Evolutionary conservation across 2,797 vertebrate genomes (phyloP).

Genomic region (Premnoplex brunnescens): DNA sequence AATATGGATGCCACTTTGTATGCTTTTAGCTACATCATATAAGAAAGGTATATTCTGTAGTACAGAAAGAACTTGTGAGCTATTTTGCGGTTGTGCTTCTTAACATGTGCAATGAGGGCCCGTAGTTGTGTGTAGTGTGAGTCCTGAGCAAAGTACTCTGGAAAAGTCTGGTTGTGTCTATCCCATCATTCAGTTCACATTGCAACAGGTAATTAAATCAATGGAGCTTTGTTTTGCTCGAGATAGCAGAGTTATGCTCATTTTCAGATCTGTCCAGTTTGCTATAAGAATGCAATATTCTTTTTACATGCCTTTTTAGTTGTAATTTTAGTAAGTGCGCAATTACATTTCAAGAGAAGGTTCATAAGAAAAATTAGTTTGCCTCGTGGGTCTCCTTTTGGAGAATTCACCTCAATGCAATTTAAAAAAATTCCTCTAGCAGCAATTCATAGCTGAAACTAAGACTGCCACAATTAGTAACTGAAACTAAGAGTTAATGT

Average conservation of each 20-base stretch:
- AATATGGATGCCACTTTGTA: rapidly evolving
- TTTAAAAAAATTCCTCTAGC: background rate
- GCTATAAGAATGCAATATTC: background rate
- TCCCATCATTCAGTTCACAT: background rate
- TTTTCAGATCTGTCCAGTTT: background rate
- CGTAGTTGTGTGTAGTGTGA: background rate
- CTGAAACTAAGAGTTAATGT: background rate
- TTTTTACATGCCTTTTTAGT: background rate
- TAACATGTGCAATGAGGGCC: background rate
- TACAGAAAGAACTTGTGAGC: background rate
- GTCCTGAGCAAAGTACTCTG: background rate
- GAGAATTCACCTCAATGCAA: background rate
- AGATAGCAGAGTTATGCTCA: background rate
- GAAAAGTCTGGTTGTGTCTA: background rate
- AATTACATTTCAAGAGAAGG: background rate
- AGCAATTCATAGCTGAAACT: background rate
- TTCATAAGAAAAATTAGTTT: background rate
- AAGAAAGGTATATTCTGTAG: background rate
- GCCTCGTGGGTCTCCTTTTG: background rate
- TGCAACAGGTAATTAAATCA: background rate
- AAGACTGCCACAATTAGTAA: background rate
- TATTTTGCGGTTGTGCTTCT: rapidly evolving
- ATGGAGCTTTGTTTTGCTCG: background rate
- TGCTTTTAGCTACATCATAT: background rate
- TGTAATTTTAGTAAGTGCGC: background rate